phyloP scores from a whole-genome alignment of 2,888 invertebrate genomes.

The Nebria salina region DNA sequence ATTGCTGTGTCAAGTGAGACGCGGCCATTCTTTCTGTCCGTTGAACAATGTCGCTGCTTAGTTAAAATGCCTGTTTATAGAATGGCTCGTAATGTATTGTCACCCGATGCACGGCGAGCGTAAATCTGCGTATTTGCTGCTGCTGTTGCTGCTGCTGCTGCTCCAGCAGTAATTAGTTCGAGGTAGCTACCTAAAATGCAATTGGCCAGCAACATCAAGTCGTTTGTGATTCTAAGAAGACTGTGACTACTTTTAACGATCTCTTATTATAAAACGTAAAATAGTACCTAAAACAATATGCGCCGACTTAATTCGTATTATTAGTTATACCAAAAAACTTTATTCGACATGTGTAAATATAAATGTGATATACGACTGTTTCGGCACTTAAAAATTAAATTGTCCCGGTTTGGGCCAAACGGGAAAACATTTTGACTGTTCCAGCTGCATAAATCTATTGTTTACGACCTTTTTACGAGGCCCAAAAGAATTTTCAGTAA shows the following conservation, averaged over 20 bases:
- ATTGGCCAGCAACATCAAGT: too few species aligned
- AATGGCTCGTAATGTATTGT: slow-evolving; percentile 41
- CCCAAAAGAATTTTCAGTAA: neutral
- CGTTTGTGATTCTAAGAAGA: too few species aligned
- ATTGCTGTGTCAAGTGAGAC: slow-evolving; percentile 34
- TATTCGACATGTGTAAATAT: neutral
- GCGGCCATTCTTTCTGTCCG: slow-evolving; percentile 32
- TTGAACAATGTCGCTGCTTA: slow-evolving; percentile 38
- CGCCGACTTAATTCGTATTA: neutral
- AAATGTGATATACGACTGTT: neutral
- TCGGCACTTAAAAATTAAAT: neutral
- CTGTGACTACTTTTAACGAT: too few species aligned
- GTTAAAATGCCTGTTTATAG: slow-evolving; percentile 45
- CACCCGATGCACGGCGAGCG: slow-evolving; percentile 15
- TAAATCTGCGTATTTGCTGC: slow-evolving; percentile 11
- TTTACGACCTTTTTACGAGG: neutral
- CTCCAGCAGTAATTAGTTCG: slow-evolving; percentile 8
- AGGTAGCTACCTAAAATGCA: neutral
- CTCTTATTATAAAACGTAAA: too few species aligned
- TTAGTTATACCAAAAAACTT: neutral
- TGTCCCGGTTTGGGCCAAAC: neutral
- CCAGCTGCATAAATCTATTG: neutral
- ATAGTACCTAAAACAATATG: neutral
- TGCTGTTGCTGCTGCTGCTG: too few species aligned
- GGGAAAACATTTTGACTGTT: neutral